Conservation (phyloP, 2,888 invertebrate species). For the Subacronicta megacephala region DNA sequence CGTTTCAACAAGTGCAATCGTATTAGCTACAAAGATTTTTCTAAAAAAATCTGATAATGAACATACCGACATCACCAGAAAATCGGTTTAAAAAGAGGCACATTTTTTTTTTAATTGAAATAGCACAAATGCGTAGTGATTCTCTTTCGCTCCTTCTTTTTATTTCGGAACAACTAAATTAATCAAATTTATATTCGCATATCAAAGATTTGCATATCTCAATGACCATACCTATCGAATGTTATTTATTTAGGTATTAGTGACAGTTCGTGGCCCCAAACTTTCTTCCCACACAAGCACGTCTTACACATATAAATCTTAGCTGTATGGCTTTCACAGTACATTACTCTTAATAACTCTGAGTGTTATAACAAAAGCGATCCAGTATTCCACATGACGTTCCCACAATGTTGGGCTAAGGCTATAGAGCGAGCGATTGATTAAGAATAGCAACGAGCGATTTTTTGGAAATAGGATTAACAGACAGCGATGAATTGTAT, state of each 20-base stretch:
- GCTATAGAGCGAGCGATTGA: slow-evolving; percentile 27
- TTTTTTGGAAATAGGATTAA: no score
- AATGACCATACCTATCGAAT: neutral
- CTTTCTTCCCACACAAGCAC: slow-evolving; percentile 47
- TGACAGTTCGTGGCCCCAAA: slow-evolving; percentile 25
- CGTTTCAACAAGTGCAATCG: no score
- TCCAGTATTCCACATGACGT: slow-evolving; percentile 55
- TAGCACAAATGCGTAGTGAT: no score
- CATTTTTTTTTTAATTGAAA: no score
- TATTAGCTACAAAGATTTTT: no score
- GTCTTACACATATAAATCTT: slow-evolving; percentile 57
- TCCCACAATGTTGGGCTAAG: slow-evolving; percentile 61
- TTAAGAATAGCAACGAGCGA: neutral
- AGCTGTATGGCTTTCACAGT: slow-evolving; percentile 64
- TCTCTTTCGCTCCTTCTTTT: no score
- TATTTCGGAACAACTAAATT: no score
- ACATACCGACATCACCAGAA: no score
- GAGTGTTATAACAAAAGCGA: slow-evolving; percentile 56
- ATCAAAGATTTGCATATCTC: neutral
- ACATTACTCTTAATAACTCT: slow-evolving; percentile 68
- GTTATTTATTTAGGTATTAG: neutral
- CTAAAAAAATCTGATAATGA: no score
- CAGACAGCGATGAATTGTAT: no score
- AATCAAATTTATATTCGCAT: no score
- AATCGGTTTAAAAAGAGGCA: no score